phyloP scores from a whole-genome alignment of 2,113 vertebrate species.

The Heterocephalus glaber region DNA sequence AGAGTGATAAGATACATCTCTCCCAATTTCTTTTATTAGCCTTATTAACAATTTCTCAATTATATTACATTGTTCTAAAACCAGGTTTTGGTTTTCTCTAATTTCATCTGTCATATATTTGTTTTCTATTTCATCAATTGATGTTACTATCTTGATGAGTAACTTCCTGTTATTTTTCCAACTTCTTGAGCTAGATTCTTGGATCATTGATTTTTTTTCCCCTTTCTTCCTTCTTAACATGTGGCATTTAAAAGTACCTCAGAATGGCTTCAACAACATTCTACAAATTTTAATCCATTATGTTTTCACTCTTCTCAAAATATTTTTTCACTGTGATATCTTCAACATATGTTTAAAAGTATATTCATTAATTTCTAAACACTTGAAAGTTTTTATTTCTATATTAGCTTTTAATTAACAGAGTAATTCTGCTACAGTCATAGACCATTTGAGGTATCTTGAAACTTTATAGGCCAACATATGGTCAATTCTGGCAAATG shows the following conservation, averaged over 20 bases:
- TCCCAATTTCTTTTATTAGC: not conserved
- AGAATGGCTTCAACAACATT: not conserved
- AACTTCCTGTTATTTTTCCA: not conserved
- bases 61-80: not conserved
- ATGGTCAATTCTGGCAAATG: not conserved
- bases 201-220: not conserved
- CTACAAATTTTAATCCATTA: not conserved
- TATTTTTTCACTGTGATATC: not conserved
- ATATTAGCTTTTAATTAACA: slow-evolving; percentile 1
- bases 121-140: slow-evolving; percentile 5
- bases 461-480: not conserved
- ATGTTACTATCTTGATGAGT: not conserved
- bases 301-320: not conserved
- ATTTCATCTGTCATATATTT: not conserved
- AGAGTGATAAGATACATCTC: not conserved
- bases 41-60: not conserved
- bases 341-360: not conserved
- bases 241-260: not conserved
- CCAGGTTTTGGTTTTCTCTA: not conserved
- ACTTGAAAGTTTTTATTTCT: not conserved
- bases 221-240: not conserved
- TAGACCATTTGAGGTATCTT: not conserved
- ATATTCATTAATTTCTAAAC: not conserved
- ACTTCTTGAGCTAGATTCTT: not conserved
- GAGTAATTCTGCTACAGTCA: not conserved